Percentiles rank a stretch among this genome's conserved stretches.
These are phyloP conservation scores for Prionailurus bengalensis DNA, from an alignment of 2,113 vertebrate genomes.

Conservation along the genomic window DNA sequence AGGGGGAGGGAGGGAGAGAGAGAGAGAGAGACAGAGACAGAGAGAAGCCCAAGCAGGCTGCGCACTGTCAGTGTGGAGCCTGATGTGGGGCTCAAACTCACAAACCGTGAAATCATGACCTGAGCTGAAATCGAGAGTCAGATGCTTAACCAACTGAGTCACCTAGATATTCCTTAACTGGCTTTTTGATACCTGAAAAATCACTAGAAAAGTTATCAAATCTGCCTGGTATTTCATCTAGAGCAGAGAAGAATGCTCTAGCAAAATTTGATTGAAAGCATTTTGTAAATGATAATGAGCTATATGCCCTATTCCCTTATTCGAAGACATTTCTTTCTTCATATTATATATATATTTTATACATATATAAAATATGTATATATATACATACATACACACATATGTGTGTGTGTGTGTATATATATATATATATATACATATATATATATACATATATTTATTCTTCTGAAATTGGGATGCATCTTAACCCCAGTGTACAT, in stretches of 20 bases:
- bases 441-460: too few species aligned
- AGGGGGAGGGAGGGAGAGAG: too few species aligned
- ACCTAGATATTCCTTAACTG: neutral
- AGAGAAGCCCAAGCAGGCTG: too few species aligned
- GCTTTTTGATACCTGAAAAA: neutral
- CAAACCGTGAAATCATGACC: too few species aligned
- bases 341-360: neutral
- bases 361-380: too few species aligned
- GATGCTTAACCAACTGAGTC: too few species aligned
- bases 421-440: neutral
- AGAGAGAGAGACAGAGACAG: too few species aligned
- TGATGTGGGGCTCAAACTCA: too few species aligned
- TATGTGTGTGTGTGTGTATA: neutral
- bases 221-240: conserved; percentile 14
- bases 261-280: neutral
- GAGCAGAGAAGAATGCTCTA: conserved; percentile 1
- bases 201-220: neutral
- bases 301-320: neutral
- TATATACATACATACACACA: too few species aligned
- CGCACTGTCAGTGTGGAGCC: too few species aligned
- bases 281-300: neutral
- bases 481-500: neutral
- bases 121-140: too few species aligned
- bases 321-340: neutral
- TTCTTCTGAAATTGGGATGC: neutral